Base-by-base conservation (phyloP, 1,140 invertebrate genomes). In the Carcinoscorpius rotundicauda region DNA sequence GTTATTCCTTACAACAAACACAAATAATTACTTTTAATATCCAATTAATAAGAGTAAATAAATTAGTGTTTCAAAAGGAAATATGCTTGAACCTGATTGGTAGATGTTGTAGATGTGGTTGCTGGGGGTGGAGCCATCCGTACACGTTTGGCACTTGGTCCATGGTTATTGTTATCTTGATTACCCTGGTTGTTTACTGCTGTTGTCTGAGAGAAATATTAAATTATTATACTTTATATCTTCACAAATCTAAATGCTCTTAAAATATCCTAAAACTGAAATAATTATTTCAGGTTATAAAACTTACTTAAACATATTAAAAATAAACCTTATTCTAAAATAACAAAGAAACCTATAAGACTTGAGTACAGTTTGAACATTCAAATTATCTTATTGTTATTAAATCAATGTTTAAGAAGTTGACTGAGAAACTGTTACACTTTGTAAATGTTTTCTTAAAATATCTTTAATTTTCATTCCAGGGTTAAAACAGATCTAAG, bases 81-180 rank as follows among this genome's bases (percentile, higher is more conserved):
- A 3, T 50, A 65, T 64, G 63, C 65, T 63, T n/a, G 67, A 62
- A 3, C 64, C 57, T 9, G 67, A 64, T 55, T 55, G 6, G 6
- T 6, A 10, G 64, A 51, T 49, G 63, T 60, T 48, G 62, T n/a
- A 11, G 68, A 65, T n/a, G 65, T 66, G 3, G 63, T 68, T 5
- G 66, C 56, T 11, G 65, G 80, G 5, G 80, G 79, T 3, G 80
- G 80, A 64, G 80, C 80, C 75, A 86, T 77, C 61, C 84, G 76
- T 68, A 84, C 82, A 65, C 84, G 73, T 73, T 86, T 85, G 1
- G 83, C 82, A 67, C 79, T 82, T 52, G 80, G 81, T 4, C 79
- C 81, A 10, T 75, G 80, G 61, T 82, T 70, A 11, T 68, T 79
- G n/a, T 64, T 68, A 55, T 68, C 67, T 55, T 71, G 70, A 62